phyloP scores from a whole-genome alignment of 2,113 vertebrate genomes.

The Nymphicus hollandicus region DNA sequence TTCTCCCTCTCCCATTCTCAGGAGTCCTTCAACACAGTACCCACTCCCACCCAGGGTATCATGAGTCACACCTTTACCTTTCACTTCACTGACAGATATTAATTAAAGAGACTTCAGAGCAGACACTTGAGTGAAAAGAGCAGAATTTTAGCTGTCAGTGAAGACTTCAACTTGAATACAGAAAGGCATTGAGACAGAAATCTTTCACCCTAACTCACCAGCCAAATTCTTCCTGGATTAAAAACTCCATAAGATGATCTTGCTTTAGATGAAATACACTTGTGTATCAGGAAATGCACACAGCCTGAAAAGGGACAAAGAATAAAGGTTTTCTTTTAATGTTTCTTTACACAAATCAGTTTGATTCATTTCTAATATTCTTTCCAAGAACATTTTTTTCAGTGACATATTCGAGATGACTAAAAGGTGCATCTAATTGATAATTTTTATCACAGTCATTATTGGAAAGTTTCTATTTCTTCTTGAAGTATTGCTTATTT shows the following conservation, averaged over 20 bases:
- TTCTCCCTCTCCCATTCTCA: neutral
- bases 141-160: neutral
- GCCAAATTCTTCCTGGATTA: neutral
- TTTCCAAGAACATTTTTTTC: neutral
- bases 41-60: neutral
- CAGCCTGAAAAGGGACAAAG: neutral
- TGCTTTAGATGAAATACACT: neutral
- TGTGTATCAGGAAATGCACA: neutral
- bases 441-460: neutral
- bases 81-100: neutral
- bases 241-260: neutral
- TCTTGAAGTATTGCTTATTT: neutral
- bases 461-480: neutral
- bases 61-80: neutral
- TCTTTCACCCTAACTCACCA: neutral
- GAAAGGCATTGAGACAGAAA: neutral
- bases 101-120: neutral
- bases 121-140: neutral
- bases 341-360: conserved; percentile 12
- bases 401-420: neutral
- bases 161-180: neutral
- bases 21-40: neutral
- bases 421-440: neutral
- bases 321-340: neutral
- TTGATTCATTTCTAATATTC: conserved; percentile 12